phyloP scores from a whole-genome alignment of 1,140 invertebrate species.

The Sweltsa coloradensis region DNA sequence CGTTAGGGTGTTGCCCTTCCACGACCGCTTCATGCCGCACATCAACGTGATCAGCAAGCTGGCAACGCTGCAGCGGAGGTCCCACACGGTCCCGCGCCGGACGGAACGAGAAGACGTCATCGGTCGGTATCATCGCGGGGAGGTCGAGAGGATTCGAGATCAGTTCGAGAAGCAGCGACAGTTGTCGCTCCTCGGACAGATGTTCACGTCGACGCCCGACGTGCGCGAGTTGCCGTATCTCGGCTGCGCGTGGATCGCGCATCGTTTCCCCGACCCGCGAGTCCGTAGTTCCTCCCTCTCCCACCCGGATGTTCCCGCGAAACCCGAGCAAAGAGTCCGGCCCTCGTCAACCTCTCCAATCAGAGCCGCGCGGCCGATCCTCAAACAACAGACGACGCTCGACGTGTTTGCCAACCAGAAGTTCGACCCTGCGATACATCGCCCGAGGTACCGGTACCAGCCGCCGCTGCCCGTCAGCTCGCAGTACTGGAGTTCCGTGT shows the following conservation, averaged over 20 bases:
- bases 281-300: constrained; percentile 34
- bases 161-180: constrained; percentile 53
- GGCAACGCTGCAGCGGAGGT: constrained; percentile 44
- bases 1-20: constrained; percentile 46
- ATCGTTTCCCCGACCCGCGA: constrained; percentile 43
- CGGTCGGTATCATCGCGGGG: constrained; percentile 45
- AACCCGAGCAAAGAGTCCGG: constrained; percentile 21
- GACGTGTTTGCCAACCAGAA: constrained; percentile 46
- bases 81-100: constrained; percentile 22
- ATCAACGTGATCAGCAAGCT: constrained; percentile 80
- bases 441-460: constrained; percentile 62
- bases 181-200: constrained; percentile 57
- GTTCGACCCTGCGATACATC: constrained; percentile 60
- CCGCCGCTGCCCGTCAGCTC: constrained; percentile 34
- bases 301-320: constrained; percentile 29
- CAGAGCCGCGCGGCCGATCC: constrained; percentile 36
- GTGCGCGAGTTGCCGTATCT: constrained; percentile 64
- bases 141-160: constrained; percentile 50
- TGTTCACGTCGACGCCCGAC: constrained; percentile 70
- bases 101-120: constrained; percentile 28
- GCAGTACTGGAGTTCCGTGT: constrained; percentile 16
- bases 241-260: constrained; percentile 61
- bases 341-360: constrained; percentile 33
- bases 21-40: constrained; percentile 68
- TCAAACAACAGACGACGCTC: constrained; percentile 1